phyloP scores from a whole-genome alignment of 2,888 invertebrate species.

The Dascillus cervinus region DNA sequence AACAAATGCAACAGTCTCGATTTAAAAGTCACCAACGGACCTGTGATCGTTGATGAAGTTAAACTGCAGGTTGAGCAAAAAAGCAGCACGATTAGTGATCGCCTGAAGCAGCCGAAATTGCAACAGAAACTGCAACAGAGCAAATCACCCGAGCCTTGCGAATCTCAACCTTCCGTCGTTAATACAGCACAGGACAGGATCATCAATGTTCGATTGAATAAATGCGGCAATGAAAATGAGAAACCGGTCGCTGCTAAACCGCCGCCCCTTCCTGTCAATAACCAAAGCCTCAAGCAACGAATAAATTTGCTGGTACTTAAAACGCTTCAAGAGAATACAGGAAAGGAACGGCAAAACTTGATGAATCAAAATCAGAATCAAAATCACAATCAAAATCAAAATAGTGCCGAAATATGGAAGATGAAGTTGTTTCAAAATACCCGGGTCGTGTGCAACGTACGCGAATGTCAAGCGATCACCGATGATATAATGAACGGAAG shows the following conservation, averaged over 20 bases:
- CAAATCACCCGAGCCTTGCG: too few species aligned
- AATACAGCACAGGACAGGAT: too few species aligned
- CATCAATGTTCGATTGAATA: too few species aligned
- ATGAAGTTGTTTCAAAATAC: constrained; percentile 74
- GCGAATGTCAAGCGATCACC: constrained; percentile 69
- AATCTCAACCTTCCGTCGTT: too few species aligned
- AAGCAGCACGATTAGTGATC: constrained; percentile 32
- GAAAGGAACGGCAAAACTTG: constrained; percentile 46
- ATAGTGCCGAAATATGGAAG: constrained; percentile 64
- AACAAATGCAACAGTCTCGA: constrained; percentile 16
- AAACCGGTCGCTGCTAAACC: constrained; percentile 1
- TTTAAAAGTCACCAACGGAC: constrained; percentile 29
- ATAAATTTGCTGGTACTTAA: constrained; percentile 83
- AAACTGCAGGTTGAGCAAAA: constrained; percentile 23
- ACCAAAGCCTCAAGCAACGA: constrained; percentile 79
- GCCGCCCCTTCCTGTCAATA: constrained; percentile 41
- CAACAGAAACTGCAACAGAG: too few species aligned
- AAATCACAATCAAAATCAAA: too few species aligned
- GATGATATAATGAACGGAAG: constrained; percentile 62
- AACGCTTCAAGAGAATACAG: constrained; percentile 80
- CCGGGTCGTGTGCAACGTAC: constrained; percentile 69
- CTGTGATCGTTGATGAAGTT: constrained; percentile 21
- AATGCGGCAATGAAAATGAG: too few species aligned
- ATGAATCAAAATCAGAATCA: constrained; percentile 31
- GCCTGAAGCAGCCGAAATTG: constrained; percentile 37